These are phyloP conservation scores for Pseudococcus viburni DNA, from an alignment of 2,888 invertebrate species.

Conservation along the genomic window DNA sequence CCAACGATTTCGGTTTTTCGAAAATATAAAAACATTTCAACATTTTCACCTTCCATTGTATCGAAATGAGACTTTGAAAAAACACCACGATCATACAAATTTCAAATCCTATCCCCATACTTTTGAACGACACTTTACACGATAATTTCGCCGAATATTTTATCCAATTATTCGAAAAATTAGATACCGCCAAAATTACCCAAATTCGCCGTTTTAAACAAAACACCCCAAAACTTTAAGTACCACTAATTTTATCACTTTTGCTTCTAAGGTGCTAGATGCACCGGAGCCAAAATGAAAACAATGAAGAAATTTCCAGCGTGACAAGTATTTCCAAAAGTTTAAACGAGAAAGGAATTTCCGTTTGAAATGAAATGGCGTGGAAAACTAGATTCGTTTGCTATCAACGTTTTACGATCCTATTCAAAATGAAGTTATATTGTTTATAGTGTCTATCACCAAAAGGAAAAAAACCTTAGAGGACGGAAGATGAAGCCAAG, in stretches of 20 bases:
- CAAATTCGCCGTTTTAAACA: too few species aligned
- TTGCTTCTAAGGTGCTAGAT: not conserved
- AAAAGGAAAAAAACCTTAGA: not conserved
- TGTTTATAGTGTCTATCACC: constrained; percentile 54
- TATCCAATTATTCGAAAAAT: not conserved
- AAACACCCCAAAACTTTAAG: too few species aligned
- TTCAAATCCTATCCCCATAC: too few species aligned
- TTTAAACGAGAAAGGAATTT: constrained; percentile 31
- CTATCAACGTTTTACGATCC: constrained; percentile 52
- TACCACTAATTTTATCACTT: not conserved
- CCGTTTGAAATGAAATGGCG: constrained; percentile 49
- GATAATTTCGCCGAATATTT: too few species aligned
- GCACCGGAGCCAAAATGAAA: constrained; percentile 15
- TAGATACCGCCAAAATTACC: not conserved
- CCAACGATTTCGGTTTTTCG: too few species aligned
- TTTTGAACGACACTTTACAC: too few species aligned
- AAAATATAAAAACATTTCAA: too few species aligned
- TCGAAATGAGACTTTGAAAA: too few species aligned
- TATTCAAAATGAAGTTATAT: constrained; percentile 52
- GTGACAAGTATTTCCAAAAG: constrained; percentile 36
- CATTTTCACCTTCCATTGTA: too few species aligned
- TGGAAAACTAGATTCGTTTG: constrained; percentile 57
- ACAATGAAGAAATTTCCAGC: constrained; percentile 51
- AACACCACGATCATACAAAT: too few species aligned
- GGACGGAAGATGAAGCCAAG: not conserved